Percentiles rank a stretch among this genome's conserved stretches.
These are phyloP conservation scores for Chrysaora quinquecirrha DNA, from an alignment of 30 jellyfish, hydroid and myxozoan genomes.

Conservation along the genomic window DNA sequence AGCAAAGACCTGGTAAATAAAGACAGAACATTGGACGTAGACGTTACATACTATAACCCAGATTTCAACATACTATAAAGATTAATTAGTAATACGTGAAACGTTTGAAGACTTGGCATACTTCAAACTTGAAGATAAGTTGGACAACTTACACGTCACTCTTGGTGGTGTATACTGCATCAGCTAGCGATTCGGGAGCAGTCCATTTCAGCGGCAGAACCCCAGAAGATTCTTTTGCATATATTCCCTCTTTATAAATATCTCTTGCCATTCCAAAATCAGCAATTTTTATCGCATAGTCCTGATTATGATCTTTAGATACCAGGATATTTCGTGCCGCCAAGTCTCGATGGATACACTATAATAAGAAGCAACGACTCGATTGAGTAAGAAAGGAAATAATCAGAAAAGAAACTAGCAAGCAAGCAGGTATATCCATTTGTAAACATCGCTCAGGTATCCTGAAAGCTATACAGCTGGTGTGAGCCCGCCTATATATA, in stretches of 20 bases:
- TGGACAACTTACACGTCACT: conserved; percentile 95
- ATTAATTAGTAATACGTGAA: no score
- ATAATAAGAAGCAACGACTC: conserved; percentile 6
- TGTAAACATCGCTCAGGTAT: no score
- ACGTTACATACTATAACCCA: no score
- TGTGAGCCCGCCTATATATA: no score
- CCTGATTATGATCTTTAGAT: conserved; percentile 41
- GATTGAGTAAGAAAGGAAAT: neutral
- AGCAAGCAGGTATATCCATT: no score
- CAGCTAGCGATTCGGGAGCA: conserved; percentile 86
- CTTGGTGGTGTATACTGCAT: conserved; percentile 67
- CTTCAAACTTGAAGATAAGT: no score
- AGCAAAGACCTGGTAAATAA: no score
- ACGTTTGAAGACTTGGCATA: no score
- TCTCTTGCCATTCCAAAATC: conserved; percentile 95
- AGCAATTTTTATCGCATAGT: conserved; percentile 67
- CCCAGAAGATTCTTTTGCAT: conserved; percentile 70
- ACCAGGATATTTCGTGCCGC: conserved; percentile 90
- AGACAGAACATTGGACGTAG: no score
- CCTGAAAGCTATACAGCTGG: no score
- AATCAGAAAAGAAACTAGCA: no score
- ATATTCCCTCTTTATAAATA: conserved; percentile 65
- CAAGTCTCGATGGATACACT: conserved; percentile 91
- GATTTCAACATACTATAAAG: no score
- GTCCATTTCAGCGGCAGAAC: conserved; percentile 93